Conservation (phyloP, 2,113 vertebrate genomes). For the Leptosomus discolor region DNA sequence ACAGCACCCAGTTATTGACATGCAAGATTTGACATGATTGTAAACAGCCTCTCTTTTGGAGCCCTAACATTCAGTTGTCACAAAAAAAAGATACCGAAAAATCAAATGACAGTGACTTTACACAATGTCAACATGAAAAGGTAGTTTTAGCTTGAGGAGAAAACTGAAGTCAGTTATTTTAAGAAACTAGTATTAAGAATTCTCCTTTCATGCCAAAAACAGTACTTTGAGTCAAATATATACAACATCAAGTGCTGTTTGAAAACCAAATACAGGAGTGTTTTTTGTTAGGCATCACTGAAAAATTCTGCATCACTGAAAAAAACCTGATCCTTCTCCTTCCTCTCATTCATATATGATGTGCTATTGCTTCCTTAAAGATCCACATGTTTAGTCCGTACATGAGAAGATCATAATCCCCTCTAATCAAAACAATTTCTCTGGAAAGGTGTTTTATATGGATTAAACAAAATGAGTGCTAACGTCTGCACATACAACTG, state of each 20-base stretch:
- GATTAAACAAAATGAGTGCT: neutral
- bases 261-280: constrained; percentile 10
- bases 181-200: constrained; percentile 13
- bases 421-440: constrained; percentile 9
- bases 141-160: neutral
- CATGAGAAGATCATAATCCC: neutral
- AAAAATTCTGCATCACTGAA: neutral
- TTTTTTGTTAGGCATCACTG: neutral
- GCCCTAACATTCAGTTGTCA: neutral
- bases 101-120: neutral
- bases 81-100: neutral
- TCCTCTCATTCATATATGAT: neutral
- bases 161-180: constrained; percentile 41
- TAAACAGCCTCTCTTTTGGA: neutral
- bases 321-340: neutral
- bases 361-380: neutral
- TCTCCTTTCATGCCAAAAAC: neutral
- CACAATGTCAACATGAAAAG: neutral
- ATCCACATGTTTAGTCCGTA: neutral
- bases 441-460: neutral
- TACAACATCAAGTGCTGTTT: constrained; percentile 26
- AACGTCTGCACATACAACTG: neutral
- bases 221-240: constrained; percentile 1
- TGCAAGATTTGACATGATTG: neutral
- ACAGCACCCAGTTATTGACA: neutral